These are phyloP conservation scores for Hydrolagus affinis DNA, from an alignment of 2,113 vertebrate genomes.

Conservation along the genomic window DNA sequence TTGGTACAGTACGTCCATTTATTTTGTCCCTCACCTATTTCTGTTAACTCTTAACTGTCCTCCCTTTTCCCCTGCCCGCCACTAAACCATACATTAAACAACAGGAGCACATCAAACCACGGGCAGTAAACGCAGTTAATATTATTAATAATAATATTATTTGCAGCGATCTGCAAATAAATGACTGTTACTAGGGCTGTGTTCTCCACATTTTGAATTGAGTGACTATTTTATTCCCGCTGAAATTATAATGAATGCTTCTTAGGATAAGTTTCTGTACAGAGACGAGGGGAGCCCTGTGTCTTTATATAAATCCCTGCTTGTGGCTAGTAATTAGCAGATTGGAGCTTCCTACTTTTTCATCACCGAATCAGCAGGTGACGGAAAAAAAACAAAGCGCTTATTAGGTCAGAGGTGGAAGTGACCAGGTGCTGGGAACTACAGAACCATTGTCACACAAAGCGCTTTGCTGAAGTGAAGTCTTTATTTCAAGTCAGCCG, in stretches of 20 bases:
- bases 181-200: conserved; percentile 4
- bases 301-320: conserved; percentile 34
- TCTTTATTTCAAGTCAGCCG: not conserved
- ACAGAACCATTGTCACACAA: not conserved
- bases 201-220: conserved; percentile 16
- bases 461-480: not conserved
- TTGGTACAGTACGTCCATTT: no score
- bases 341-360: conserved; percentile 33
- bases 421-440: conserved; percentile 12
- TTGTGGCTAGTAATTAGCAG: conserved; percentile 45
- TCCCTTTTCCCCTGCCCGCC: not conserved
- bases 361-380: conserved; percentile 29
- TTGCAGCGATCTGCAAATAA: conserved; percentile 28
- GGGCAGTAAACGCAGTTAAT: conserved; percentile 22
- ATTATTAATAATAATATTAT: no score
- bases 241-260: conserved; percentile 41
- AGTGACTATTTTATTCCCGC: not conserved
- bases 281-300: conserved; percentile 32
- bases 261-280: conserved; percentile 41
- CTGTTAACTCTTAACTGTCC: not conserved
- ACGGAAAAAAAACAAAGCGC: conserved; percentile 22
- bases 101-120: conserved; percentile 19
- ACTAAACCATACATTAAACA: not conserved
- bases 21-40: conserved; percentile 8
- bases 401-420: conserved; percentile 18